A percentile compares a stretch with the other conserved stretches of the same genome.
These are phyloP conservation scores for Alloscopus bannaensis DNA, from an alignment of 2,888 invertebrate genomes.

Conservation along the genomic window DNA sequence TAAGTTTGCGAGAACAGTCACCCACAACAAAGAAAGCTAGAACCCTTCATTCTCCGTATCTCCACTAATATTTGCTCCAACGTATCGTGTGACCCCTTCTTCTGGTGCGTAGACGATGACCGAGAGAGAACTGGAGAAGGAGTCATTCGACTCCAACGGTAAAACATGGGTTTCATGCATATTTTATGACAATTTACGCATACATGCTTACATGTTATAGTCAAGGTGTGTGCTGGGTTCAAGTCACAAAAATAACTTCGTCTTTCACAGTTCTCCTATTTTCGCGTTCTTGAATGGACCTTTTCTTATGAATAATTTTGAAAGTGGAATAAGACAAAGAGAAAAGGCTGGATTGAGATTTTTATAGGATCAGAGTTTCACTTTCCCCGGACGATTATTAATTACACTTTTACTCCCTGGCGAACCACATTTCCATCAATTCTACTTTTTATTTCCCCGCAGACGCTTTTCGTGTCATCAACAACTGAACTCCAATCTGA, in stretches of 20 bases:
- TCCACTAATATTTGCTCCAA: no score
- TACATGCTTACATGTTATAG: not conserved
- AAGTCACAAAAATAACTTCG: conserved; percentile 42
- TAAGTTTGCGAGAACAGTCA: no score
- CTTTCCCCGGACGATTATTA: conserved; percentile 51
- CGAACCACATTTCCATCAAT: conserved; percentile 48
- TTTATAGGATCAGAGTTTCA: conserved; percentile 32
- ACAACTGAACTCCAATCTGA: no score
- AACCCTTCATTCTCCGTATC: no score
- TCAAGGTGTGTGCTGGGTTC: not conserved
- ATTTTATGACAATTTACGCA: conserved; percentile 56
- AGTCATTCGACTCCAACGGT: conserved; percentile 53
- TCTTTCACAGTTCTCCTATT: no score
- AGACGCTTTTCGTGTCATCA: no score
- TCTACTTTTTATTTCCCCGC: no score
- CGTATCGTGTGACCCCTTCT: no score
- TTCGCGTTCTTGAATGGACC: no score
- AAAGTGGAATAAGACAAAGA: not conserved
- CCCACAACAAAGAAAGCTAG: no score
- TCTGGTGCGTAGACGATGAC: no score
- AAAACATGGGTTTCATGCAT: conserved; percentile 60
- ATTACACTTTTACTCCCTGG: conserved; percentile 46
- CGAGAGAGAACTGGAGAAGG: conserved; percentile 32
- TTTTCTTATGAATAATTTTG: no score
- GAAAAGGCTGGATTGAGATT: not conserved